Base-by-base conservation (phyloP, 2,888 invertebrate genomes). In the Tridacna crocea region DNA sequence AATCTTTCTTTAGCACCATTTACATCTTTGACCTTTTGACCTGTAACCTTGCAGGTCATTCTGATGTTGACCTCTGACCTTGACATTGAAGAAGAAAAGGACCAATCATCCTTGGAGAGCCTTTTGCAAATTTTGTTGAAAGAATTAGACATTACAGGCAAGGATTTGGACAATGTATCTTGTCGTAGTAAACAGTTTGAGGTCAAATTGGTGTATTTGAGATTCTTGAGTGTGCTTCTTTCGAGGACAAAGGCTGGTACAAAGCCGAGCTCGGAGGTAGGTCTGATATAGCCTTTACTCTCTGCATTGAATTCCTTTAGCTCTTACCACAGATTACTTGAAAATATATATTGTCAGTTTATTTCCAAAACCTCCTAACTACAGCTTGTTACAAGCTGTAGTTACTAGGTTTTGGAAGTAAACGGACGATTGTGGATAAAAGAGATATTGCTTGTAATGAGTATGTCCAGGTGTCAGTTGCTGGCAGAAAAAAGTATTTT, bases 1-100 rank as follows among this genome's bases (percentile, higher is more conserved):
- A n/a, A n/a, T n/a, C n/a, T n/a, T n/a, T 58, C 17, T 58, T 19
- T 8, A 36, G 36, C 58, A 17, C 58, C 17, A 19, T 17, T 58
- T 58, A 58, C 2, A 17, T 58, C 10, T 58, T 58, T 4, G 2
- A 58, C 2, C 2, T 26, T 10, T n/a, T 2, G 10, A 19, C 8
- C 36, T 36, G 2, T 36, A 36, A 36, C 36, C n/a, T 72, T 76
- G 2, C 80, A 97, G 97, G 97, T 97, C 27, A 96, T 98, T 6
- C 95, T 98, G 15, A 98, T 98, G 97, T 95, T 98, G 75, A 97
- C 98, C 0, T 96, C 97, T 13, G 98, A 98, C 94, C 95, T 98
- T 46, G 98, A 98, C 94, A 97, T 97, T 0, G 97, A 96, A 90
- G 97, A 97, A 51, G 98, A 96, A 90, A 97, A 97, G 58, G 98